Conservation (phyloP, 2,888 invertebrate species). For the Agrilus cyanescens region DNA sequence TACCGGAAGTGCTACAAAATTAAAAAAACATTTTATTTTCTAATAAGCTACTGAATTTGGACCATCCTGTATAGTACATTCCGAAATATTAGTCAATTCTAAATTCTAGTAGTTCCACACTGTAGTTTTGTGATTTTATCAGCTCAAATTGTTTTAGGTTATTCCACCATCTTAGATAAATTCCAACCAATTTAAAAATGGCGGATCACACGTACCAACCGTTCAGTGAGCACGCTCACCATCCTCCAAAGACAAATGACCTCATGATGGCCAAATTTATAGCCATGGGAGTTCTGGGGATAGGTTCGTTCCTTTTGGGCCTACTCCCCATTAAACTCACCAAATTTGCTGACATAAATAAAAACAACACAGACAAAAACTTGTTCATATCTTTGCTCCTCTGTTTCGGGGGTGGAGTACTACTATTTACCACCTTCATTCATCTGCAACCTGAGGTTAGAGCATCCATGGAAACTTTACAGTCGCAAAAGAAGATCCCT, state of each 20-base stretch:
- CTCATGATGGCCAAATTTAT: slow-evolving; percentile 45
- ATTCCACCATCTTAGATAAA: too few relatives aligned
- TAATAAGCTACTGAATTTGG: too few relatives aligned
- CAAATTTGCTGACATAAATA: slow-evolving; percentile 28
- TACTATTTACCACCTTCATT: slow-evolving; percentile 51
- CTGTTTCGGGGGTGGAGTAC: slow-evolving; percentile 54
- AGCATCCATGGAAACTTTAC: slow-evolving; percentile 40
- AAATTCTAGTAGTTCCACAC: too few relatives aligned
- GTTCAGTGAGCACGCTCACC: too few relatives aligned
- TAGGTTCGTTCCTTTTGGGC: slow-evolving; percentile 46
- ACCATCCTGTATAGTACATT: too few relatives aligned
- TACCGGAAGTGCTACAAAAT: too few relatives aligned
- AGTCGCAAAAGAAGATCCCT: slow-evolving; percentile 35
- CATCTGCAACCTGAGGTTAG: slow-evolving; percentile 54
- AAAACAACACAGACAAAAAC: slow-evolving; percentile 34
- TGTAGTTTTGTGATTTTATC: too few relatives aligned
- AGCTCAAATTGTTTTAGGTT: too few relatives aligned
- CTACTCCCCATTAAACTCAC: slow-evolving; percentile 39
- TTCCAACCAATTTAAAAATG: too few relatives aligned
- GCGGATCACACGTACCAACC: too few relatives aligned
- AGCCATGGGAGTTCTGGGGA: slow-evolving; percentile 46
- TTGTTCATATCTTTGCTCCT: slow-evolving; percentile 44
- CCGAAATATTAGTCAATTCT: too few relatives aligned
- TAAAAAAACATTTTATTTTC: too few relatives aligned
- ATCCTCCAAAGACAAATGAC: slow-evolving; percentile 14